phyloP scores from a whole-genome alignment of 2,113 vertebrate genomes.

The Poeciliopsis occidentalis region DNA sequence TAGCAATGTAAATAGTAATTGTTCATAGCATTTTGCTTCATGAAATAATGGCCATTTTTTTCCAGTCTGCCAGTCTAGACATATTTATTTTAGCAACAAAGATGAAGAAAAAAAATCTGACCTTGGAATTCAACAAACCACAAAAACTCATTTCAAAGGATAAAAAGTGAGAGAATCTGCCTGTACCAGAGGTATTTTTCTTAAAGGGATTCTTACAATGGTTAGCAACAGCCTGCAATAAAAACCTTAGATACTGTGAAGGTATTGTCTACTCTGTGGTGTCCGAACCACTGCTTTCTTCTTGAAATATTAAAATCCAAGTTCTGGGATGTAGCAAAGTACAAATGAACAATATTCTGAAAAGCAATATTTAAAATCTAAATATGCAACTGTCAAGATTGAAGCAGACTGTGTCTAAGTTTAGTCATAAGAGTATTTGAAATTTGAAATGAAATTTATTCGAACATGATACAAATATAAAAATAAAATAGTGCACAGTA shows the following conservation, averaged over 20 bases:
- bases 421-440: slow-evolving; percentile 1
- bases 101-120: not conserved
- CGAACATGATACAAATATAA: no score
- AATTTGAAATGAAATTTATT: no score
- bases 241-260: not conserved
- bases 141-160: not conserved
- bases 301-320: not conserved
- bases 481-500: no score
- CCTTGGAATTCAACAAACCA: not conserved
- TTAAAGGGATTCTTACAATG: not conserved
- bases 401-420: not conserved
- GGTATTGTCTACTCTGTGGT: not conserved
- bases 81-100: not conserved
- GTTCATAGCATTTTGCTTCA: no score
- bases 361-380: not conserved
- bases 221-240: not conserved
- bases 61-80: not conserved
- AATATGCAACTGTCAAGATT: not conserved
- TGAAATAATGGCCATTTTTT: not conserved
- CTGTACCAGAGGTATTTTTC: not conserved
- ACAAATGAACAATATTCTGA: not conserved
- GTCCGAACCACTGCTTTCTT: no score
- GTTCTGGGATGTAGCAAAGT: not conserved
- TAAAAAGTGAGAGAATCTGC: not conserved
- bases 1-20: no score